A percentile compares a stretch with the other conserved stretches of the same genome.
Conservation (phyloP, 2,888 invertebrate genomes). For the Pachycephus smyrnensis region DNA sequence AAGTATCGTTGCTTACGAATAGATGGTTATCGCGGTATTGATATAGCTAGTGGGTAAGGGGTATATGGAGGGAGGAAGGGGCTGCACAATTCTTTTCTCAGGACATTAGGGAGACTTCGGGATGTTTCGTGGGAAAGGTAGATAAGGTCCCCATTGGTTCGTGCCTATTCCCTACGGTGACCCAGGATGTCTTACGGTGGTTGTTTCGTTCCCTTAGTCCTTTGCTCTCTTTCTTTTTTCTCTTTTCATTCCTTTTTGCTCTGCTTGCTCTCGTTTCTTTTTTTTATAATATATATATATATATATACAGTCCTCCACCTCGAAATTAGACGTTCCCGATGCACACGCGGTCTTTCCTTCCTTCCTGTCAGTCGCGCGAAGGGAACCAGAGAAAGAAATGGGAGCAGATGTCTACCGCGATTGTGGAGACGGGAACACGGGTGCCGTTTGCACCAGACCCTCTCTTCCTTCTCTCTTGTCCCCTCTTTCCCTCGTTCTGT, state of each 20-base stretch:
- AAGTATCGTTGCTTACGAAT: background rate
- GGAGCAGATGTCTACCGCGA: slow-evolving; percentile 42
- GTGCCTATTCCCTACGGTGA: background rate
- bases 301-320: background rate
- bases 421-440: slow-evolving; percentile 25
- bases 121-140: background rate
- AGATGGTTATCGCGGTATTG: background rate
- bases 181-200: background rate
- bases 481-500: slow-evolving; percentile 12
- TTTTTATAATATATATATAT: slow-evolving; percentile 2
- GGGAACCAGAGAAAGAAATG: slow-evolving; percentile 37
- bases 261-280: slow-evolving; percentile 20
- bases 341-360: slow-evolving; percentile 7
- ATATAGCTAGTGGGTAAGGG: background rate
- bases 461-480: slow-evolving; percentile 24
- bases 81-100: background rate
- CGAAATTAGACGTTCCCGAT: slow-evolving; percentile 32
- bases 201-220: slow-evolving; percentile 14
- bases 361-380: slow-evolving; percentile 9
- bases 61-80: background rate
- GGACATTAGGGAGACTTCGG: background rate
- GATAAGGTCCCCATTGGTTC: background rate
- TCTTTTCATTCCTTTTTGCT: slow-evolving; percentile 13
- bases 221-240: background rate
- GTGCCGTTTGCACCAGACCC: slow-evolving; percentile 21